phyloP scores from a whole-genome alignment of 2,113 vertebrate genomes.

The Embiotoca jacksoni region DNA sequence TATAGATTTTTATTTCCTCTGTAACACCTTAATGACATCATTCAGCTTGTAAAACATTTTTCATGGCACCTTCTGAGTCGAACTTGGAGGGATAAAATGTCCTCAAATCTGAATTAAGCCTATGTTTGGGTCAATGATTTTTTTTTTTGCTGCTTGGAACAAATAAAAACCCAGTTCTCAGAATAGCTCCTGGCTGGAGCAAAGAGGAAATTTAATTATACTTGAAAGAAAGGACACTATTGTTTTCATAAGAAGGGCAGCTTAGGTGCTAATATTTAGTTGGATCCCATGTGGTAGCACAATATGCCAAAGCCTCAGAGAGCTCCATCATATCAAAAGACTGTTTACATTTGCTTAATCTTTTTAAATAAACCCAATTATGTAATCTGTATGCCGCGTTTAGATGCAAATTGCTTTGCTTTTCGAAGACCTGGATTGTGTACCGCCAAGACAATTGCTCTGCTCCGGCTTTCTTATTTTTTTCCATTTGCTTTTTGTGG shows the following conservation, averaged over 20 bases:
- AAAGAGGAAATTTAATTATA: conserved; percentile 62
- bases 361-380: conserved; percentile 19
- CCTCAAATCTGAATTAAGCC: conserved; percentile 32
- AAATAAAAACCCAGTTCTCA: conserved; percentile 33
- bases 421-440: not conserved
- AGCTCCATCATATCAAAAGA: conserved; percentile 35
- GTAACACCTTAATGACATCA: not conserved
- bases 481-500: conserved; percentile 16
- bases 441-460: not conserved
- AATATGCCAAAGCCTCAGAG: conserved; percentile 26
- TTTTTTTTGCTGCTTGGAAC: conserved; percentile 36
- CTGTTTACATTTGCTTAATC: conserved; percentile 33
- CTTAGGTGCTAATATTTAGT: conserved; percentile 59
- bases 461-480: not conserved
- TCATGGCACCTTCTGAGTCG: conserved; percentile 1
- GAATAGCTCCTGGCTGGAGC: conserved; percentile 55
- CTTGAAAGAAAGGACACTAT: conserved; percentile 47
- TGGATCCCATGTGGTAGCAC: conserved; percentile 19
- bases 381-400: conserved; percentile 8
- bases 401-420: not conserved
- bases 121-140: conserved; percentile 50
- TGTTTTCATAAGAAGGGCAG: conserved; percentile 57
- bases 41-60: conserved; percentile 4
- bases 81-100: conserved; percentile 12
- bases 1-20: not conserved